A percentile compares a stretch with the other conserved stretches of the same genome.
Conservation (phyloP, 2,888 invertebrate genomes). For the Athetis lepigone region DNA sequence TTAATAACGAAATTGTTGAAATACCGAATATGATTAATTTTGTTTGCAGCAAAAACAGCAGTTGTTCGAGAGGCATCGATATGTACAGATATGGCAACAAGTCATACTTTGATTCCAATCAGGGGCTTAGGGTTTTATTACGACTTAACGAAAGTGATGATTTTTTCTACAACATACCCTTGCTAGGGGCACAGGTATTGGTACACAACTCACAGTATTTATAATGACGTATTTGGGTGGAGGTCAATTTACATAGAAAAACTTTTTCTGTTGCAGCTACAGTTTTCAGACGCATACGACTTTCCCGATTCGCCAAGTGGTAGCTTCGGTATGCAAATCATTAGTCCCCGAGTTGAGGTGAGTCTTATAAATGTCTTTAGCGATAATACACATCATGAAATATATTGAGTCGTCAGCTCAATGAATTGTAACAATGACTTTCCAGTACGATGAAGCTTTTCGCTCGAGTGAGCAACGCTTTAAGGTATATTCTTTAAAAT, state of each 20-base stretch:
- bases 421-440: conserved; percentile 52
- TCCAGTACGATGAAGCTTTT: conserved; percentile 35
- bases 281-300: conserved; percentile 90
- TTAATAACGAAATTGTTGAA: neutral
- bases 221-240: neutral
- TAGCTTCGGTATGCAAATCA: conserved; percentile 85
- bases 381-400: conserved; percentile 10
- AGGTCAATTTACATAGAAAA: neutral
- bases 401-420: conserved; percentile 37
- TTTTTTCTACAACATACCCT: conserved; percentile 86
- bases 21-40: neutral
- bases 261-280: conserved; percentile 78
- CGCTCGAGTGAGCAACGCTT: conserved; percentile 41
- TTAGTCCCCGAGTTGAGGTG: conserved; percentile 83
- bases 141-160: conserved; percentile 84
- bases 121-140: conserved; percentile 82
- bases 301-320: conserved; percentile 91
- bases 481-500: conserved; percentile 38
- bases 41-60: conserved; percentile 69
- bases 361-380: conserved; percentile 16
- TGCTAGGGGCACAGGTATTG: conserved; percentile 86
- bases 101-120: conserved; percentile 83
- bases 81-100: conserved; percentile 86
- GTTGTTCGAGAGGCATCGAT: conserved; percentile 69
- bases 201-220: neutral